These are phyloP conservation scores for Champsocephalus esox DNA, from an alignment of 2,797 vertebrate genomes.

Conservation along the genomic window DNA sequence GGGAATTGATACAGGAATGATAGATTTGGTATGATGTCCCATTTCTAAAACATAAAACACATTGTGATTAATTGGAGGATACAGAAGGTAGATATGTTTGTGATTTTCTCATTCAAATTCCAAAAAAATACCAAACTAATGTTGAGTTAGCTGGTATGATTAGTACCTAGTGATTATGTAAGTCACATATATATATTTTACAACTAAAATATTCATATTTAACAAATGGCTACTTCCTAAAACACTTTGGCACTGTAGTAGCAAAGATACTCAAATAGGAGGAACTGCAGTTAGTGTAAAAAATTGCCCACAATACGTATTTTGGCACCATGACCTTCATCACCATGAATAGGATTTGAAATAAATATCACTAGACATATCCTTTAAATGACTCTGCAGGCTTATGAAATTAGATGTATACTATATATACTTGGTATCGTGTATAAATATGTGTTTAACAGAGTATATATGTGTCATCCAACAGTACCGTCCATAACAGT, in stretches of 20 bases:
- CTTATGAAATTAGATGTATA: not conserved
- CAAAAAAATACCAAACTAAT: not conserved
- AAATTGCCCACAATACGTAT: not conserved
- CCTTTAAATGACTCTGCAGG: not conserved
- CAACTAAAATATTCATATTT: not conserved
- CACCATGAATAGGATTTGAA: no score
- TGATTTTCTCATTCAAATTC: constrained; percentile 1
- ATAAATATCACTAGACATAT: not conserved
- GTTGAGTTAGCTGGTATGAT: not conserved
- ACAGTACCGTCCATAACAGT: constrained; percentile 86
- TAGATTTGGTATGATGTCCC: constrained; percentile 87
- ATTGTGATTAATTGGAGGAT: constrained; percentile 4
- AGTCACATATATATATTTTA: not conserved
- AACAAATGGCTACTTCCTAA: not conserved
- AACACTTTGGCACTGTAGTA: no score
- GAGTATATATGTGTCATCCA: constrained; percentile 6
- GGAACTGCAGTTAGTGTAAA: not conserved
- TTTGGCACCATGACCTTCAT: not conserved
- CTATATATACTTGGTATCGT: not conserved
- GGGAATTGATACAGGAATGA: constrained; percentile 89
- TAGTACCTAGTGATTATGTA: not conserved
- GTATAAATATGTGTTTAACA: not conserved
- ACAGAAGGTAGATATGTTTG: not conserved
- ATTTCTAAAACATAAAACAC: constrained; percentile 82
- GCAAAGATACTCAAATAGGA: not conserved